Evolutionary conservation across 2,113 vertebrate genomes (phyloP).

Genomic region (Eretmodus cyanostictus): DNA sequence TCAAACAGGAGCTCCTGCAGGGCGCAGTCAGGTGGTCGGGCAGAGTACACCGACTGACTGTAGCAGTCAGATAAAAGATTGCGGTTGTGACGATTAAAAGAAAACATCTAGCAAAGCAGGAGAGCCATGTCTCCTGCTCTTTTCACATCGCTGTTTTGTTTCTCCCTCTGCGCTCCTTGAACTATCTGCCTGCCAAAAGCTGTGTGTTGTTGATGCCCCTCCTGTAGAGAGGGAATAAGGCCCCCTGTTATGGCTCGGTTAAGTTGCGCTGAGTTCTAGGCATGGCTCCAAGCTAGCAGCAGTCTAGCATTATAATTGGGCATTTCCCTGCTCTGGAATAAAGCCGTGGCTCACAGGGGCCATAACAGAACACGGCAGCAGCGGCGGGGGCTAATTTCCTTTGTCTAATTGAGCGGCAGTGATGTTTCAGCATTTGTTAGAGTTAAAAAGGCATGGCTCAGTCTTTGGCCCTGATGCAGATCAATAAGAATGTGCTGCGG

Average conservation of each 20-base stretch:
- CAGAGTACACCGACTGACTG: not conserved
- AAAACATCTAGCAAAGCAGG: not conserved
- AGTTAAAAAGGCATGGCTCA: constrained; percentile 35
- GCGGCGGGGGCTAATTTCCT: constrained; percentile 51
- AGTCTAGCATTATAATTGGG: constrained; percentile 66
- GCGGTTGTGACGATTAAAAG: not conserved
- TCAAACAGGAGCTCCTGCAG: not conserved
- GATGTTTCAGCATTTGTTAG: constrained; percentile 48
- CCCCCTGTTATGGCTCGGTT: constrained; percentile 42
- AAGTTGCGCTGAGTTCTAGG: constrained; percentile 49
- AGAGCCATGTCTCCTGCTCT: not conserved
- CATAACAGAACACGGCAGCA: constrained; percentile 20
- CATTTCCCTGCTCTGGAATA: constrained; percentile 53
- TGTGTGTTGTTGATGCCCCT: constrained; percentile 32
- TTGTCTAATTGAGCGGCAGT: constrained; percentile 57
- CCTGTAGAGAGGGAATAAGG: constrained; percentile 55
- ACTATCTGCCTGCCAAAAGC: constrained; percentile 24
- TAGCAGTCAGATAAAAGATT: not conserved
- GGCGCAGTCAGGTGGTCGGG: not conserved
- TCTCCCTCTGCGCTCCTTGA: constrained; percentile 13
- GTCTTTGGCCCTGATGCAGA: constrained; percentile 23
- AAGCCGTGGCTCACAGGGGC: constrained; percentile 39
- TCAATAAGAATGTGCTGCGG: not conserved
- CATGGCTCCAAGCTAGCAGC: constrained; percentile 60
- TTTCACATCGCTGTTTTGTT: constrained; percentile 1